These are phyloP conservation scores for Hirtodrosophila trivittata DNA, from an alignment of 2,888 invertebrate genomes.

Conservation along the genomic window DNA sequence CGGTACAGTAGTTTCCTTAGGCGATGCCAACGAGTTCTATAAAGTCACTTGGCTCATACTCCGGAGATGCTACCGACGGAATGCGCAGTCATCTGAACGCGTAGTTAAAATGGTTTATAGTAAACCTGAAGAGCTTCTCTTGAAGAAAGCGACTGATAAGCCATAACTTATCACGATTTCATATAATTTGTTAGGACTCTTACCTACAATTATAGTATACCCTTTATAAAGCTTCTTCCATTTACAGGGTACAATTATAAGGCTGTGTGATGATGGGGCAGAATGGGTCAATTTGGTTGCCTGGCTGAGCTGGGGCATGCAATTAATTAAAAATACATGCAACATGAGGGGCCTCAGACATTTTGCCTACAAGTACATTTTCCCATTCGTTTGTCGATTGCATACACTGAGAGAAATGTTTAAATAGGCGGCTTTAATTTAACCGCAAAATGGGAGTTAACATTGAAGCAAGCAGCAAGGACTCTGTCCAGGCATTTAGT, in stretches of 20 bases:
- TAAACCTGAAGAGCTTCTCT: no score
- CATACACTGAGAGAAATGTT: constrained; percentile 28
- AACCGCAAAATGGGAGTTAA: constrained; percentile 46
- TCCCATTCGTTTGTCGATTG: constrained; percentile 10
- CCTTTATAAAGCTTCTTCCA: background rate
- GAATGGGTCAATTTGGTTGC: constrained; percentile 24
- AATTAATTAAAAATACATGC: constrained; percentile 80
- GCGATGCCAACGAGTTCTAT: no score
- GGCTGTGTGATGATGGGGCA: background rate
- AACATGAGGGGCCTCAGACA: constrained; percentile 62
- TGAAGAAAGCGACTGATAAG: no score
- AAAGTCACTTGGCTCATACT: no score
- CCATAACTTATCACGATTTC: background rate
- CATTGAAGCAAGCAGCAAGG: constrained; percentile 35
- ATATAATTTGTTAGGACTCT: background rate
- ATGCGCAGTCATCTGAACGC: no score
- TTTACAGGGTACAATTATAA: background rate
- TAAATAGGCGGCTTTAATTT: constrained; percentile 57
- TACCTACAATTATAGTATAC: background rate
- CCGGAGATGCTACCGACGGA: no score
- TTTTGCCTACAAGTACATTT: constrained; percentile 18
- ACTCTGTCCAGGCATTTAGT: constrained; percentile 27
- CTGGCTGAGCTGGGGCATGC: constrained; percentile 56
- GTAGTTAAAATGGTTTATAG: no score
- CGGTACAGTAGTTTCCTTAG: no score